Percentiles rank a stretch among this genome's conserved stretches.
Conservation (phyloP, 2,797 vertebrate genomes). For the Ctenopoma multispine region DNA sequence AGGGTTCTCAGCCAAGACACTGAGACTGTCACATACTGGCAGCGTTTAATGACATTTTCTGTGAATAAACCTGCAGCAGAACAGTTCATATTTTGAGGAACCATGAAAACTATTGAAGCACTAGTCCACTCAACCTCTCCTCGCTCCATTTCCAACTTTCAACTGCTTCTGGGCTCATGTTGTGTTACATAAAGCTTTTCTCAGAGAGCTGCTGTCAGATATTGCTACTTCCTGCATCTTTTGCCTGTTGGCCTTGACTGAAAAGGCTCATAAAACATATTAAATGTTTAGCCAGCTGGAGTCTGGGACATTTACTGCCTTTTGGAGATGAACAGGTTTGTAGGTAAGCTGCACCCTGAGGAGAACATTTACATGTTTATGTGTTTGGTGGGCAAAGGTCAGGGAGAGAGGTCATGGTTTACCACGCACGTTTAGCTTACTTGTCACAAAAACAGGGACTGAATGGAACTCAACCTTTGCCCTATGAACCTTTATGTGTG, state of each 20-base stretch:
- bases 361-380: constrained; percentile 52
- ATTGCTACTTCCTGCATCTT: constrained; percentile 22
- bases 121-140: not conserved
- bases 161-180: constrained; percentile 36
- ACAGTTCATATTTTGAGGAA: constrained; percentile 33
- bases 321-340: constrained; percentile 35
- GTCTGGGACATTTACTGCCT: constrained; percentile 36
- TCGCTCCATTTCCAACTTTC: not conserved
- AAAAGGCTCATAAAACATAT: constrained; percentile 51
- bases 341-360: constrained; percentile 16
- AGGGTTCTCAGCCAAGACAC: constrained; percentile 45
- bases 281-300: constrained; percentile 56
- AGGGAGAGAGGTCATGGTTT: constrained; percentile 33
- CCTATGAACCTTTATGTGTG: constrained; percentile 24
- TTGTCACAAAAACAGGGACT: constrained; percentile 26
- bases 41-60: constrained; percentile 40
- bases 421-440: constrained; percentile 32
- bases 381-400: constrained; percentile 51
- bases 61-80: constrained; percentile 17
- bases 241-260: constrained; percentile 46
- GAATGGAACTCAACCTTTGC: constrained; percentile 22
- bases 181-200: constrained; percentile 2
- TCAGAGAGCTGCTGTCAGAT: constrained; percentile 9
- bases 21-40: constrained; percentile 27
- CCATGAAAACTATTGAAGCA: not conserved